Percentiles rank a stretch among this genome's conserved stretches.
phyloP scores from a whole-genome alignment of 2,113 vertebrate species.

The Psephotus haematonotus region DNA sequence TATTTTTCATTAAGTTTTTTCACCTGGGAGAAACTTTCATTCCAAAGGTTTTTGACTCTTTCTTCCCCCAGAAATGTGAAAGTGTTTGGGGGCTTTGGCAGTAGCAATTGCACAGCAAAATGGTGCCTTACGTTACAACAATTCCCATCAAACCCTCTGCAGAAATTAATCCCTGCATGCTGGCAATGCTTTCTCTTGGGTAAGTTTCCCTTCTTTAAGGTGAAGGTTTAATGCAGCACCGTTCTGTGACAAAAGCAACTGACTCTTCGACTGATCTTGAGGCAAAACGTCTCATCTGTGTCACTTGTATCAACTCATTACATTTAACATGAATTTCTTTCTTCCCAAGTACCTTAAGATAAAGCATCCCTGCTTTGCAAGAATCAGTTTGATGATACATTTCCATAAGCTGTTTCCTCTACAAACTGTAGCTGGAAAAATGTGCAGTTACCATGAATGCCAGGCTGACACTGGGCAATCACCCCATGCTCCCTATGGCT shows the following conservation, averaged over 20 bases:
- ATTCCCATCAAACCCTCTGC: background rate
- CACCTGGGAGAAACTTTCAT: background rate
- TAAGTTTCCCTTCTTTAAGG: background rate
- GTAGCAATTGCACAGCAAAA: background rate
- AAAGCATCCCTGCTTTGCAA: background rate
- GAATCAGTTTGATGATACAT: background rate
- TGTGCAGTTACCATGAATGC: rapidly evolving
- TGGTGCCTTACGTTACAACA: background rate
- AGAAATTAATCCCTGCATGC: background rate
- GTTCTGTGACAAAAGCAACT: background rate
- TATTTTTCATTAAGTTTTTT: background rate
- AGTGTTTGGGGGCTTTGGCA: background rate
- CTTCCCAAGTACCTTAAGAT: background rate
- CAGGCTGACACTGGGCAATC: background rate
- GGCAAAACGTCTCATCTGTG: background rate
- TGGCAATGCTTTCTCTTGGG: background rate
- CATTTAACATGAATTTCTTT: background rate
- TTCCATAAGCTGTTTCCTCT: background rate
- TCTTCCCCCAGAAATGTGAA: background rate
- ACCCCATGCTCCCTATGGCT: rapidly evolving
- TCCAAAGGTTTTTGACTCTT: background rate
- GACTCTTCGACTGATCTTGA: background rate
- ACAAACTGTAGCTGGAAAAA: background rate
- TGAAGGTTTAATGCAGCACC: background rate
- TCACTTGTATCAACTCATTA: background rate